Evolutionary conservation across 1,140 invertebrate genomes (phyloP).

Genomic region (Chlorops oryzae): DNA sequence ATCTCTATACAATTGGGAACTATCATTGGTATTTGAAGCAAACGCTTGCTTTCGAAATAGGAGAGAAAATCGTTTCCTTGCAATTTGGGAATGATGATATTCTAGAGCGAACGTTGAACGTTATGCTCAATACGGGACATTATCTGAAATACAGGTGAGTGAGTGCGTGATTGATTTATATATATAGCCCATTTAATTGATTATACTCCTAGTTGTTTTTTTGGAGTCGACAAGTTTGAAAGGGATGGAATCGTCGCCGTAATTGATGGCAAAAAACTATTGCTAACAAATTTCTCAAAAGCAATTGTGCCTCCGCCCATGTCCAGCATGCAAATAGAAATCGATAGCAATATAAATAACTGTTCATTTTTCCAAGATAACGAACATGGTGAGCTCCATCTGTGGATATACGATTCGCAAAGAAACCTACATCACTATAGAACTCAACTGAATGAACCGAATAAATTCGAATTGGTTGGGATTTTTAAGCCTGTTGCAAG

Average conservation of each 20-base stretch:
- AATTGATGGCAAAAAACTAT: constrained; percentile 68
- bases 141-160: constrained; percentile 53
- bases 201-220: too few species aligned
- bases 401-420: constrained; percentile 23
- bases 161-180: too few species aligned
- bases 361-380: constrained; percentile 28
- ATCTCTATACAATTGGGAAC: constrained; percentile 77
- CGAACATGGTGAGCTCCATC: constrained; percentile 7
- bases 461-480: too few species aligned
- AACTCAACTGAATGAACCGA: not conserved
- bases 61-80: constrained; percentile 48
- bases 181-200: too few species aligned
- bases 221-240: constrained; percentile 34
- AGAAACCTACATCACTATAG: constrained; percentile 1
- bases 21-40: constrained; percentile 91
- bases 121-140: constrained; percentile 53
- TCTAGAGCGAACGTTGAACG: constrained; percentile 56
- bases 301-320: constrained; percentile 79
- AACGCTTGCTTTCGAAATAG: constrained; percentile 51
- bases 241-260: constrained; percentile 59
- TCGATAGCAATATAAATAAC: constrained; percentile 54
- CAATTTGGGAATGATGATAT: constrained; percentile 60
- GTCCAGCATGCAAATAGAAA: constrained; percentile 57
- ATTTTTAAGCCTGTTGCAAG: too few species aligned
- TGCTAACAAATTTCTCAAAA: constrained; percentile 67